Evolutionary conservation across 1,140 invertebrate species (phyloP).

Genomic region (Brachionus paranguensis): DNA sequence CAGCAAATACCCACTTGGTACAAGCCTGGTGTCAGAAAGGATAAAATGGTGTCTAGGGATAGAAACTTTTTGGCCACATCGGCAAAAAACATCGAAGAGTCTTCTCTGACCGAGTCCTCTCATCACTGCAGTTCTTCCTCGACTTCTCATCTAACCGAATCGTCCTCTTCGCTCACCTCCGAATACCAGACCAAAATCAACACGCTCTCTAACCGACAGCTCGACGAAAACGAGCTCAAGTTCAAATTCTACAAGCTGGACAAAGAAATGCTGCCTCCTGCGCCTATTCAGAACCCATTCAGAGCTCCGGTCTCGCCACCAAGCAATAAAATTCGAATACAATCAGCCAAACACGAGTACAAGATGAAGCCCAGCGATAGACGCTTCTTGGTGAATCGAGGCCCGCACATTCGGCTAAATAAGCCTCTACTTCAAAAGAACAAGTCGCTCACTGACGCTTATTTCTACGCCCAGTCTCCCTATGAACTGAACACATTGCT

Average conservation of each 20-base stretch:
- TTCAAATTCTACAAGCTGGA: constrained; percentile 25
- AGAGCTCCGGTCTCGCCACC: background rate
- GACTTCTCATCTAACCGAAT: background rate
- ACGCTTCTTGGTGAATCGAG: background rate
- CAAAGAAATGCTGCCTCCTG: background rate
- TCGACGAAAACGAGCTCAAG: constrained; percentile 16
- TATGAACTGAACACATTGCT: background rate
- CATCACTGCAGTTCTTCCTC: background rate
- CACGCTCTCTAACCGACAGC: background rate
- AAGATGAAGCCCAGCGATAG: background rate
- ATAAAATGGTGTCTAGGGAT: background rate
- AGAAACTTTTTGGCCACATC: background rate
- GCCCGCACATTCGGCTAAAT: background rate
- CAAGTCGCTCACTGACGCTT: background rate
- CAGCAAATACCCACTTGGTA: background rate
- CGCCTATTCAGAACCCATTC: background rate
- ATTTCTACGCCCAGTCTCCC: background rate
- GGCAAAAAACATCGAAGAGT: background rate
- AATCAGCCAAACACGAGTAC: background rate
- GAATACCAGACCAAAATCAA: background rate
- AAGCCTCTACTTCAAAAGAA: background rate
- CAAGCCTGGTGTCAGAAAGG: background rate
- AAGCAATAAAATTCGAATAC: constrained; percentile 4
- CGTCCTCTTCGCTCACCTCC: background rate
- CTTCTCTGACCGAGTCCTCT: background rate